Conservation (phyloP, 2,888 invertebrate genomes). For the Parnassius orleans region DNA sequence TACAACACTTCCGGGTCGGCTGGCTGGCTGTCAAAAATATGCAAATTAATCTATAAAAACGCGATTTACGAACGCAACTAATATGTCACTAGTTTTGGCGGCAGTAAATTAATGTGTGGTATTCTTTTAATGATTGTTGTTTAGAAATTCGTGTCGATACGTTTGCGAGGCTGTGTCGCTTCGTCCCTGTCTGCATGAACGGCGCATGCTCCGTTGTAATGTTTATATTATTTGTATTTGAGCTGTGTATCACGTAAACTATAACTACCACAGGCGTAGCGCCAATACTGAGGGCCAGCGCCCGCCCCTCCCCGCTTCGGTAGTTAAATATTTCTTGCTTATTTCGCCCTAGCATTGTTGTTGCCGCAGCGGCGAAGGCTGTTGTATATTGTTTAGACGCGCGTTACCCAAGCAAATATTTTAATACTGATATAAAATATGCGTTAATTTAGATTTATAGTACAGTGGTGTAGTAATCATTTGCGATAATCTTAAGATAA, state of each 20-base stretch:
- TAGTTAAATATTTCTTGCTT: constrained; percentile 83
- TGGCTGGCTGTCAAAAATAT: constrained; percentile 74
- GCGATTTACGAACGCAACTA: constrained; percentile 14
- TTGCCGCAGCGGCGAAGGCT: constrained; percentile 74
- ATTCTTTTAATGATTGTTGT: constrained; percentile 21
- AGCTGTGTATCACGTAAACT: constrained; percentile 82
- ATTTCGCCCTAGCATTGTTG: constrained; percentile 82
- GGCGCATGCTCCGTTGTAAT: constrained; percentile 78
- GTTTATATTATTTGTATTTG: constrained; percentile 83
- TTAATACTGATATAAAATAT: constrained; percentile 40
- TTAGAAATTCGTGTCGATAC: constrained; percentile 15
- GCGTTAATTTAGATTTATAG: constrained; percentile 25
- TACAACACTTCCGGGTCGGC: constrained; percentile 38
- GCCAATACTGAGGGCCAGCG: constrained; percentile 78
- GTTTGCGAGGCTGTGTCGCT: constrained; percentile 36
- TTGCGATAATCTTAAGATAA: constrained; percentile 36
- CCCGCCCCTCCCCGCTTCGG: constrained; percentile 75
- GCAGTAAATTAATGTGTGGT: constrained; percentile 21
- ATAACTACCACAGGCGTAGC: constrained; percentile 81
- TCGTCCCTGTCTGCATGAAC: constrained; percentile 63
- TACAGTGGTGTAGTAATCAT: constrained; percentile 31
- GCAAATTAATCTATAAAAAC: constrained; percentile 71
- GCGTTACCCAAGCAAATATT: constrained; percentile 63
- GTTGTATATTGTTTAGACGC: constrained; percentile 79
- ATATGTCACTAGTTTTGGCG: constrained; percentile 25